Conservation (phyloP, 2,888 invertebrate genomes). For the Kryphioiulus occultus region DNA sequence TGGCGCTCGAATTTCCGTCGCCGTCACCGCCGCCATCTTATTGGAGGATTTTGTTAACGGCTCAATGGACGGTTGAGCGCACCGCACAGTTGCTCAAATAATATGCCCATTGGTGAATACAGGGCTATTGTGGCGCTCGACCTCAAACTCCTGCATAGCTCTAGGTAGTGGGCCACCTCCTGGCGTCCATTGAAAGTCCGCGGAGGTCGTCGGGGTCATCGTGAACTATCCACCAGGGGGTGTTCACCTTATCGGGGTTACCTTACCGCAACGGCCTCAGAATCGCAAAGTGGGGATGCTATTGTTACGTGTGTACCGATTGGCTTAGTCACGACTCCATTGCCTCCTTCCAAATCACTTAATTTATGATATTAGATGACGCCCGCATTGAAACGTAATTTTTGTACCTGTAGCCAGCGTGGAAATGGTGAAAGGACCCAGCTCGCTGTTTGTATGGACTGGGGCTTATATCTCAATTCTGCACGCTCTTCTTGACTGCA, state of each 20-base stretch:
- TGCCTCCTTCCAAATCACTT: slow-evolving; percentile 38
- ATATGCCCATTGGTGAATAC: not conserved
- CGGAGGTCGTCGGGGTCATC: not conserved
- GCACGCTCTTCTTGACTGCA: slow-evolving; percentile 22
- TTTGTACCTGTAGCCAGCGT: slow-evolving; percentile 19
- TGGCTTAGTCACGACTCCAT: slow-evolving; percentile 44
- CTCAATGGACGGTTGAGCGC: not conserved
- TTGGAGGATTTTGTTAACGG: not conserved
- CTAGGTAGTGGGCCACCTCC: slow-evolving; percentile 15
- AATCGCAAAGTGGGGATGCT: not conserved
- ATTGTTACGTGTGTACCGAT: slow-evolving; percentile 40
- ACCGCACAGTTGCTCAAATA: not conserved
- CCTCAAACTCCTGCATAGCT: slow-evolving; percentile 16
- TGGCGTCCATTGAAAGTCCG: not conserved
- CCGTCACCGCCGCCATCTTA: not conserved
- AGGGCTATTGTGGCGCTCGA: slow-evolving; percentile 28
- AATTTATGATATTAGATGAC: slow-evolving; percentile 45
- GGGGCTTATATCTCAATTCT: slow-evolving; percentile 28
- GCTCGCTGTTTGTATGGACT: not conserved
- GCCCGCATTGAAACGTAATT: slow-evolving; percentile 31
- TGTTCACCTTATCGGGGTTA: slow-evolving; percentile 8
- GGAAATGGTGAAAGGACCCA: not conserved
- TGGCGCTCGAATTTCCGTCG: not conserved
- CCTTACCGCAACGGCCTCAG: slow-evolving; percentile 26
- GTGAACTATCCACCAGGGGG: slow-evolving; percentile 11